Conservation (phyloP, 2,888 invertebrate genomes). For the Alsophila aescularia region DNA sequence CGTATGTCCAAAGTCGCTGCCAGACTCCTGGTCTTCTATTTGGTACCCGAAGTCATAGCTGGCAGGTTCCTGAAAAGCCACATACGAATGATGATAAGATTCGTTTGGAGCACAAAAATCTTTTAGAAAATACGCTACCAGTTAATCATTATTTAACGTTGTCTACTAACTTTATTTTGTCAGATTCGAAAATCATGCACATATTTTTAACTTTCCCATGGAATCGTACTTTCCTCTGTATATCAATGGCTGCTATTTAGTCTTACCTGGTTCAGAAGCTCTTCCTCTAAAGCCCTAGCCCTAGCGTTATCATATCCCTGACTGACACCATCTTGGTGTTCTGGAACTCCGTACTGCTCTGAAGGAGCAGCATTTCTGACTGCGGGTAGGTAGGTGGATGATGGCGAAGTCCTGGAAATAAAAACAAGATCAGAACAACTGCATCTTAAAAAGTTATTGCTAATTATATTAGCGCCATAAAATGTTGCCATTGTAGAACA, state of each 20-base stretch:
- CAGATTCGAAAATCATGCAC: no score
- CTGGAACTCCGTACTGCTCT: slow-evolving; percentile 68
- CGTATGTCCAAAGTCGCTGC: slow-evolving; percentile 87
- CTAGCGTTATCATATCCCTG: slow-evolving; percentile 61
- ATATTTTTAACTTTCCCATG: no score
- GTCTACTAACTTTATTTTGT: no score
- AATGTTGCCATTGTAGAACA: background rate
- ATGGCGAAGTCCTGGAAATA: slow-evolving; percentile 53
- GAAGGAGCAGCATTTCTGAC: slow-evolving; percentile 61
- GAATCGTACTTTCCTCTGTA: no score
- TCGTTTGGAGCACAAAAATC: no score
- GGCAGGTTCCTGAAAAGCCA: slow-evolving; percentile 84
- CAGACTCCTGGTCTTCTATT: slow-evolving; percentile 85
- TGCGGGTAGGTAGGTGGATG: slow-evolving; percentile 55
- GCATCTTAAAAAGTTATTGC: background rate
- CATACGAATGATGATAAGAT: background rate
- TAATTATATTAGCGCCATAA: no score
- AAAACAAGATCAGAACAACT: background rate
- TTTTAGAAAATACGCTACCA: no score
- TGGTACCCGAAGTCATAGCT: slow-evolving; percentile 88
- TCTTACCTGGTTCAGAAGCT: slow-evolving; percentile 58
- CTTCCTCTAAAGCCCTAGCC: slow-evolving; percentile 57
- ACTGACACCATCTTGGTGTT: slow-evolving; percentile 55
- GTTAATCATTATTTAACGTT: no score
- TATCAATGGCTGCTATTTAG: no score